Evolutionary conservation across 2,888 invertebrate genomes (phyloP).

Genomic region (Merodon equestris): DNA sequence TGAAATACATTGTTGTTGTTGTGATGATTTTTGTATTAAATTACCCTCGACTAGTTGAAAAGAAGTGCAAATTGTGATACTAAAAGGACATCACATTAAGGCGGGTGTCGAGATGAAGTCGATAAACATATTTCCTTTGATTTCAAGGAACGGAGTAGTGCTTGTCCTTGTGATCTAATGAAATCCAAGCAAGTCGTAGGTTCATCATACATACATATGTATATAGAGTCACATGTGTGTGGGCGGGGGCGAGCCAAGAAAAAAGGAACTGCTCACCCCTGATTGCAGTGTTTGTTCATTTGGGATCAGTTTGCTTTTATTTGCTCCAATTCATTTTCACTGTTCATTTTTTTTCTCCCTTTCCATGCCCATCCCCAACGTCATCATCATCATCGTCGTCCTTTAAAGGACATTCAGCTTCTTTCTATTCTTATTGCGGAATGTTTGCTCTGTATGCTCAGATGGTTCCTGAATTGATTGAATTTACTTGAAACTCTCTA

Average conservation of each 20-base stretch:
- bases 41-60: slow-evolving; percentile 39
- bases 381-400: not conserved
- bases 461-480: slow-evolving; percentile 65
- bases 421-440: slow-evolving; percentile 57
- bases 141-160: slow-evolving; percentile 25
- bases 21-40: slow-evolving; percentile 42
- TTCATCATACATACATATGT: not conserved
- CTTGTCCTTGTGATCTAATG: slow-evolving; percentile 31
- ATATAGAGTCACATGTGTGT: not conserved
- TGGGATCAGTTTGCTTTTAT: slow-evolving; percentile 67
- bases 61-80: slow-evolving; percentile 15
- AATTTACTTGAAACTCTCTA: slow-evolving; percentile 55
- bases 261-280: slow-evolving; percentile 34
- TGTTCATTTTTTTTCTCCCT: slow-evolving; percentile 33
- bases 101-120: not conserved
- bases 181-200: slow-evolving; percentile 36
- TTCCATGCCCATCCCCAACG: slow-evolving; percentile 2
- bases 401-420: slow-evolving; percentile 56
- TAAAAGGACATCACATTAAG: slow-evolving; percentile 22
- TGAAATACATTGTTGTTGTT: slow-evolving; percentile 6
- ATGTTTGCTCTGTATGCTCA: slow-evolving; percentile 64
- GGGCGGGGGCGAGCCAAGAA: not conserved
- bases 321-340: slow-evolving; percentile 62
- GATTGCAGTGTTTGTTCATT: slow-evolving; percentile 69
- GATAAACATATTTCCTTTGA: slow-evolving; percentile 24